Evolutionary conservation across 2,888 invertebrate genomes (phyloP).

Genomic region (Noctua fimbriata): DNA sequence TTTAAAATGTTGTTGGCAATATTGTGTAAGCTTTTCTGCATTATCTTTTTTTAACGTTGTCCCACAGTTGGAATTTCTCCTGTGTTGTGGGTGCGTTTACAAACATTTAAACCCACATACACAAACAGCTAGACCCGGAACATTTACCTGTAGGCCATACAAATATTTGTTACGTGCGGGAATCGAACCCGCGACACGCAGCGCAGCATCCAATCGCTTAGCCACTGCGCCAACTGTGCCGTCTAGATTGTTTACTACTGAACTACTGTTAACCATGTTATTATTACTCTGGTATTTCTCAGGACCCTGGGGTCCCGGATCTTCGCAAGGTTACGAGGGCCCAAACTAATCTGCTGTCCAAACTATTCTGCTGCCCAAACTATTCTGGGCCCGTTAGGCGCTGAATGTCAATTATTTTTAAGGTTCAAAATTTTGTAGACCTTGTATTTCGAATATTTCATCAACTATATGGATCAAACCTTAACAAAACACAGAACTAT

Average conservation of each 20-base stretch:
- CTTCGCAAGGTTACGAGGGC: neutral
- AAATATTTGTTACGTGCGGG: too few species aligned
- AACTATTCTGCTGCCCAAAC: neutral
- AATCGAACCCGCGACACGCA: too few species aligned
- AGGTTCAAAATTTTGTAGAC: neutral
- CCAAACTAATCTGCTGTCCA: neutral
- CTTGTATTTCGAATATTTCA: neutral
- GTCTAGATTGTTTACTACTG: neutral
- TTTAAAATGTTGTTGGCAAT: neutral
- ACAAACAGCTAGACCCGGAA: neutral
- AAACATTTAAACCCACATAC: neutral
- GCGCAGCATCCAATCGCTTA: too few species aligned
- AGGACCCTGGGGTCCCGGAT: neutral
- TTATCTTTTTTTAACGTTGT: neutral
- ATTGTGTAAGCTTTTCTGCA: too few species aligned
- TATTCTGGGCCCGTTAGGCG: too few species aligned
- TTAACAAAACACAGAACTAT: constrained; percentile 7
- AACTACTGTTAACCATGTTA: neutral
- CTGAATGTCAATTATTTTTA: neutral
- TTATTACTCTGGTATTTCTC: neutral
- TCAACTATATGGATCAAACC: neutral
- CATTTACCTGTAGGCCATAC: too few species aligned
- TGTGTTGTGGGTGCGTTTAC: neutral
- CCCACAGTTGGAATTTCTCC: neutral
- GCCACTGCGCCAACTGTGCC: too few species aligned